These are phyloP conservation scores for Neoarius graeffei DNA, from an alignment of 2,113 vertebrate genomes.

Conservation along the genomic window DNA sequence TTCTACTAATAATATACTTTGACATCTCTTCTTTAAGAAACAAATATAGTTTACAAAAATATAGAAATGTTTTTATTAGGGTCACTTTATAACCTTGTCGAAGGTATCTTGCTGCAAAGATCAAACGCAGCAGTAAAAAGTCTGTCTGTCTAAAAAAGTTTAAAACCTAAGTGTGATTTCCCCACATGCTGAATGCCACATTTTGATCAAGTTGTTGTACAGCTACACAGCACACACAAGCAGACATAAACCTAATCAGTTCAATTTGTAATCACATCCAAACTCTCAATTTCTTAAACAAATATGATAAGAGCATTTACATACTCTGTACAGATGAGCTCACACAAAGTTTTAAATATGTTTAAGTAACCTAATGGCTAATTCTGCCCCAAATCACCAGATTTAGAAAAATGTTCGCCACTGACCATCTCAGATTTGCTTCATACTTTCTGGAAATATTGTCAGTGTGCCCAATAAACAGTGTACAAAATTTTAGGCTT, in stretches of 20 bases:
- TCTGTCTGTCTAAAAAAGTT: not conserved
- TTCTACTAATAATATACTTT: not conserved
- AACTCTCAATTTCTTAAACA: not conserved
- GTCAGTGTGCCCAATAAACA: no score
- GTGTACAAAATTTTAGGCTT: no score
- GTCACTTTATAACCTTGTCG: not conserved
- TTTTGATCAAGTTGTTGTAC: not conserved
- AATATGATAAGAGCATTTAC: not conserved
- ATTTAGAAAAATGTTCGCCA: no score
- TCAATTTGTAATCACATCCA: not conserved
- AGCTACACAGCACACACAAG: not conserved
- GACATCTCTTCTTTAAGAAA: not conserved
- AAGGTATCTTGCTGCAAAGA: not conserved
- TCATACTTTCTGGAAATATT: no score
- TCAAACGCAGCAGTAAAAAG: not conserved
- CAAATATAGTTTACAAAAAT: not conserved
- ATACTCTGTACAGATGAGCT: not conserved
- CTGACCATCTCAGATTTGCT: no score
- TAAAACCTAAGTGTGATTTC: not conserved
- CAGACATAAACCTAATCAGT: not conserved
- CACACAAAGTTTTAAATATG: not conserved
- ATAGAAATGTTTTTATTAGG: not conserved
- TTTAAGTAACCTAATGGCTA: not conserved
- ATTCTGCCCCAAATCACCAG: no score
- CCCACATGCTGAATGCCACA: not conserved